phyloP scores from a whole-genome alignment of 2,888 invertebrate species.

The Azorinus chamasolen region DNA sequence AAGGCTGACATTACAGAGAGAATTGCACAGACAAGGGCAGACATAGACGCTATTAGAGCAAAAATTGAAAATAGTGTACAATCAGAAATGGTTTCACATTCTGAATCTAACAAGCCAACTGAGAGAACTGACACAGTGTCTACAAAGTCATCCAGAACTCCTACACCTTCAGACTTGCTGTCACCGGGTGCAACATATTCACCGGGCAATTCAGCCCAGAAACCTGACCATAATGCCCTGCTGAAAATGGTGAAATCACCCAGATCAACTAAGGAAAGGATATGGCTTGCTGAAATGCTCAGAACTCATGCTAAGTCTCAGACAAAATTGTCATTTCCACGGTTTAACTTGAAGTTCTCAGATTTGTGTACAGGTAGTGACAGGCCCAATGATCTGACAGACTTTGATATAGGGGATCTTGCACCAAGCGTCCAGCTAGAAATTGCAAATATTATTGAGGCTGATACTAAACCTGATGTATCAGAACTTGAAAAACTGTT shows the following conservation, averaged over 20 bases:
- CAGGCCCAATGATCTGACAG: constrained; percentile 54
- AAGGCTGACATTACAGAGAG: constrained; percentile 19
- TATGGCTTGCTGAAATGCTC: constrained; percentile 75
- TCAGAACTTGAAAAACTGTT: constrained; percentile 60
- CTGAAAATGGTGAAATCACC: constrained; percentile 81
- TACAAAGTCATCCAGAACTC: background rate
- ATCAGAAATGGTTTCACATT: background rate
- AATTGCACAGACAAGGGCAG: constrained; percentile 54
- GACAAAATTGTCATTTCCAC: constrained; percentile 66
- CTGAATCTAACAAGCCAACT: too few species aligned
- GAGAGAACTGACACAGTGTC: too few species aligned
- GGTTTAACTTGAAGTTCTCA: constrained; percentile 72
- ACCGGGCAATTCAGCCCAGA: constrained; percentile 12
- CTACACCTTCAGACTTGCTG: background rate
- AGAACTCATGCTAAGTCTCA: constrained; percentile 69
- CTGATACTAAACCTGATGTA: constrained; percentile 71
- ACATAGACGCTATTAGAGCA: constrained; percentile 58
- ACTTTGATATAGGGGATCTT: constrained; percentile 72
- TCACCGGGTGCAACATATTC: constrained; percentile 1
- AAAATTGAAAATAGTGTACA: constrained; percentile 69
- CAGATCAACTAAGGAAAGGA: constrained; percentile 75
- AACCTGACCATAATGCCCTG: constrained; percentile 53
- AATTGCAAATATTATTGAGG: constrained; percentile 78
- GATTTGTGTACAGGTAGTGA: constrained; percentile 55
- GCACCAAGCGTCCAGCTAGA: constrained; percentile 73